Conservation (phyloP, 1,140 invertebrate genomes). For the Oreohelix idahoensis region DNA sequence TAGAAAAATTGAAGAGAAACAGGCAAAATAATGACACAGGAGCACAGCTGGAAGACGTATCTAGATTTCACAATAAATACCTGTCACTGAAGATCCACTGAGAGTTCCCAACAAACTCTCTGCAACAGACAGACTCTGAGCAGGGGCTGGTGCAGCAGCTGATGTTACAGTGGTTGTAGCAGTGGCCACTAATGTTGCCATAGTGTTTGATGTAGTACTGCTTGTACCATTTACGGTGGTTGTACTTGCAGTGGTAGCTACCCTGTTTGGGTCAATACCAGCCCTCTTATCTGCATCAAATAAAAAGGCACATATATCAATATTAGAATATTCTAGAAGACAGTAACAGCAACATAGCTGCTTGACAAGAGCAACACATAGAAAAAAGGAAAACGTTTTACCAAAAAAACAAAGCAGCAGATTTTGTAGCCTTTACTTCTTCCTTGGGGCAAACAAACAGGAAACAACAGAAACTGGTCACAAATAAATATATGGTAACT, state of each 20-base stretch:
- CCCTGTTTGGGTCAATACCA: slow-evolving; percentile 23
- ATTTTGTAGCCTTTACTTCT: no score
- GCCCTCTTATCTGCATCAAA: slow-evolving; percentile 63
- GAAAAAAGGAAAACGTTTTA: no score
- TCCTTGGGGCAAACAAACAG: no score
- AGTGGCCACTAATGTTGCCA: slow-evolving; percentile 30
- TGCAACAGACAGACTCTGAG: slow-evolving; percentile 23
- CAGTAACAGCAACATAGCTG: no score
- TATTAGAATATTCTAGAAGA: no score
- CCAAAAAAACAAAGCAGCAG: no score
- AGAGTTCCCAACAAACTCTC: slow-evolving; percentile 19
- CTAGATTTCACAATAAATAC: neutral
- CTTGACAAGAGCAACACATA: no score
- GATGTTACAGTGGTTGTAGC: slow-evolving; percentile 44
- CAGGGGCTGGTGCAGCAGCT: slow-evolving; percentile 13
- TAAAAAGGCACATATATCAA: neutral
- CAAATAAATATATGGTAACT: no score
- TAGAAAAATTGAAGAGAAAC: no score
- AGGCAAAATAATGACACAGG: no score
- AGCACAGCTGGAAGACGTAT: no score
- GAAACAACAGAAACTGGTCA: no score
- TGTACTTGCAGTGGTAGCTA: slow-evolving; percentile 41
- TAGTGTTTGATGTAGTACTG: slow-evolving; percentile 31
- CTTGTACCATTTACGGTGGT: slow-evolving; percentile 39
- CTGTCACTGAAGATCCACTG: neutral